phyloP scores from a whole-genome alignment of 1,140 invertebrate species.

The Nautilus pompilius region DNA sequence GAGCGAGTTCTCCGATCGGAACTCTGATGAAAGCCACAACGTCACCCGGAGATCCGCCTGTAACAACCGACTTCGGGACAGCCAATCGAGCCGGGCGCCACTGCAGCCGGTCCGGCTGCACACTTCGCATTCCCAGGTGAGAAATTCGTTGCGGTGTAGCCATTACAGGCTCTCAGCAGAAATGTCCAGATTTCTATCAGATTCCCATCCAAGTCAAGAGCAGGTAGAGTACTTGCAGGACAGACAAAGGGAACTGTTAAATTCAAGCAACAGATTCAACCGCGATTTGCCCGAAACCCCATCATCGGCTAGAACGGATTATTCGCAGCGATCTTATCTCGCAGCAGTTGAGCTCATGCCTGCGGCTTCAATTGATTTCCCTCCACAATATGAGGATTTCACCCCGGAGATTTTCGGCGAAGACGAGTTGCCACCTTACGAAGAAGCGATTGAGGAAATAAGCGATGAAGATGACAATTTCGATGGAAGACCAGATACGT shows the following conservation, averaged over 20 bases:
- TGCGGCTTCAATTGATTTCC: not conserved
- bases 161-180: not conserved
- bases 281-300: not conserved
- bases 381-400: constrained; percentile 2
- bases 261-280: not conserved
- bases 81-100: not conserved
- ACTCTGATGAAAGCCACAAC: not conserved
- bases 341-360: constrained; percentile 1
- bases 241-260: not conserved
- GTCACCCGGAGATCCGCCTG: not conserved
- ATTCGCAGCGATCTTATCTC: not conserved
- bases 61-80: not conserved
- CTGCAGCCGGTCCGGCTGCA: not conserved
- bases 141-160: not conserved
- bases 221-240: not conserved
- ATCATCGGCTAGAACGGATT: not conserved
- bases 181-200: not conserved
- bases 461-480: not conserved
- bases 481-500: not conserved
- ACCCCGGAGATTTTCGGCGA: not conserved
- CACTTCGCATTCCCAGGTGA: not conserved
- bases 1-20: not conserved
- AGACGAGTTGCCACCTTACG: not conserved
- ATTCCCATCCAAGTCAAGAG: not conserved
- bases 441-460: not conserved